Conservation (phyloP, 2,888 invertebrate species). For the Bellardia bayeri region DNA sequence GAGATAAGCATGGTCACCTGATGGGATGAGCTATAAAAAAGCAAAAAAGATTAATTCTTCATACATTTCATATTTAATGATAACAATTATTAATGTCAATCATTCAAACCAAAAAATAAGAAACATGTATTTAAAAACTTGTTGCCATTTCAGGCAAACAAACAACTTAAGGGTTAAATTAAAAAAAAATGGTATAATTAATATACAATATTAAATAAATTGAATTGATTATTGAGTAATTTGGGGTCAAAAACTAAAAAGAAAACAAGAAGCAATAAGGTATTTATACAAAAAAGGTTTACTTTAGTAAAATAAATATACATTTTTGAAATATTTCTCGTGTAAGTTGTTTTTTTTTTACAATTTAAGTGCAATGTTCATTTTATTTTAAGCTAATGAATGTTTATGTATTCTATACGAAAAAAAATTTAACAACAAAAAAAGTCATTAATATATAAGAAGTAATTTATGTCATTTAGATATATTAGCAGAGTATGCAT, state of each 20-base stretch:
- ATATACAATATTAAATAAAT: neutral
- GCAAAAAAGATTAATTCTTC: conserved; percentile 39
- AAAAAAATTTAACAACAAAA: neutral
- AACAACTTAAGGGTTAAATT: neutral
- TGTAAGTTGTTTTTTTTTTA: conserved; percentile 3
- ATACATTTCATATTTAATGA: conserved; percentile 4
- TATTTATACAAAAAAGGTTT: neutral
- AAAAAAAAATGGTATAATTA: conserved; percentile 4
- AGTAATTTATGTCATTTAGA: conserved; percentile 27
- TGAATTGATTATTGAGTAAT: conserved; percentile 10
- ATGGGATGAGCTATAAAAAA: conserved; percentile 63
- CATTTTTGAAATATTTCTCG: conserved; percentile 30
- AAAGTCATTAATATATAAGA: conserved; percentile 1
- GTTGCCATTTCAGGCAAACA: neutral
- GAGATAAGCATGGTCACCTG: conserved; percentile 64
- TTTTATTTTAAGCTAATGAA: conserved; percentile 48
- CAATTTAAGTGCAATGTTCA: conserved; percentile 58
- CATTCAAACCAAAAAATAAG: neutral
- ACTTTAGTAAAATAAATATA: neutral
- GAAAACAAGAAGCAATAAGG: neutral
- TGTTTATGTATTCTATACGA: conserved; percentile 39
- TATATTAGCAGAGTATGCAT: neutral
- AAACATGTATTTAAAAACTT: neutral
- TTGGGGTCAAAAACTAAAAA: neutral
- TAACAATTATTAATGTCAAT: neutral